Base-by-base conservation (phyloP, 2,888 invertebrate species). In the Andrena minutula region DNA sequence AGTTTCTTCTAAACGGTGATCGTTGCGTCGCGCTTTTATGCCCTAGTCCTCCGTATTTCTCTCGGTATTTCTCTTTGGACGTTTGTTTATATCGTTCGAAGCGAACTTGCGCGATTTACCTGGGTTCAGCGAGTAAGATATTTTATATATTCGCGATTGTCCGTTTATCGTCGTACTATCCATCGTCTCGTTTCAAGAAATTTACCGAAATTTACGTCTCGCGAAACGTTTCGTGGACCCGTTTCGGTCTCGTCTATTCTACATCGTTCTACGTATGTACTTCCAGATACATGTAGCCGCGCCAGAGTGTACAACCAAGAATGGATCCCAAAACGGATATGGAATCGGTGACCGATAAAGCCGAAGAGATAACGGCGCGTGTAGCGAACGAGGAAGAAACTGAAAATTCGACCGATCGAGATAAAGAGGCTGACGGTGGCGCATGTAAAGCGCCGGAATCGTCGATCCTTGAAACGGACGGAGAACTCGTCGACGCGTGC, bases 321-420 rank as follows among this genome's bases (percentile, higher is more conserved):
- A 82, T 82, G 82, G 83, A 82, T 71, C 26, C 66, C 26, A 70
- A 82, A 68, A 60, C 20, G 47, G 61, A 66, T 30, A 16, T 61
- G 8, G 70, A 72, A 28, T 71, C 69, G 47, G 65, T 47, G 61
- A 47, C 10, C 28, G 47, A 53, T 41, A 60, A 73, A 12, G 16
- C 47, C 16, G 61, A 87, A 56, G 47, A 26, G 26, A 47, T 64
- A 30, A 65, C 28, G 7, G 68, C 28, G 7, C 30, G 28, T 3
- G 23, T 23, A 6, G 41, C 81, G 32, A 71, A 41, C 70, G 71
- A 82, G 16, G 60, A 72, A 32, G 41, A 53, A 58, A 12, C 2
- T 23, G 65, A 83, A 56, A 68, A 20, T 53, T 58, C 8, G 26
- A 28, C 32, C n/a, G 51, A 76, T 23, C n/a, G 26, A 47, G 35